Conservation (phyloP, 37 sponge, comb jelly and placozoan species). For the Aplysina aerophoba region DNA sequence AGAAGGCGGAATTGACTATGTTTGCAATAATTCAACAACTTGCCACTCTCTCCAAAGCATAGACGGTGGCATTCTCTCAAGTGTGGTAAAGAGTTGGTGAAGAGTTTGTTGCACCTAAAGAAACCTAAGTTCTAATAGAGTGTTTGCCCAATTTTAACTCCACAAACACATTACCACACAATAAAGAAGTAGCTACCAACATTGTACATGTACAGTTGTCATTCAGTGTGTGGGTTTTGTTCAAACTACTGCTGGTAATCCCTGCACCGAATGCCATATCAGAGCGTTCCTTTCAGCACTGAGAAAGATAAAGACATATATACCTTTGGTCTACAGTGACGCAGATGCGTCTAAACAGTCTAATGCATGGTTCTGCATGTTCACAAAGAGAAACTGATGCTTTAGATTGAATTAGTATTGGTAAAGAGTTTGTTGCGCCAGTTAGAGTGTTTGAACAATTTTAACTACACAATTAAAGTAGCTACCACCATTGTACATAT, state of each 20-base stretch:
- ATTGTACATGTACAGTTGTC: too few species aligned
- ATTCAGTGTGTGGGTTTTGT: slow-evolving; percentile 33
- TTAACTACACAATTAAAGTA: not conserved
- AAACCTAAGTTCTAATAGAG: too few species aligned
- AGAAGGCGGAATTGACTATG: not conserved
- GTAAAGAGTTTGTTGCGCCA: not conserved
- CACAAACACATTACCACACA: too few species aligned
- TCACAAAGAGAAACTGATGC: slow-evolving; percentile 43
- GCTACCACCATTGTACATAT: too few species aligned
- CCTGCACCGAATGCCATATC: slow-evolving; percentile 70
- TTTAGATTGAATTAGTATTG: not conserved
- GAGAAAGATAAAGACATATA: slow-evolving; percentile 56
- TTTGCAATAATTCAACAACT: not conserved
- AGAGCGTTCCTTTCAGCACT: slow-evolving; percentile 63
- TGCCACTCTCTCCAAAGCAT: not conserved
- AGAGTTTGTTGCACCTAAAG: too few species aligned
- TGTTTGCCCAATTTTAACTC: too few species aligned
- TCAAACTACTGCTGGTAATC: slow-evolving; percentile 59
- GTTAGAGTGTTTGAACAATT: slow-evolving; percentile 18
- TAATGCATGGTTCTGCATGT: slow-evolving; percentile 64
- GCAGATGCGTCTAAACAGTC: slow-evolving; percentile 58
- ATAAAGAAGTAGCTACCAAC: too few species aligned
- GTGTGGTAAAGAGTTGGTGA: too few species aligned
- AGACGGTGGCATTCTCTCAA: slow-evolving; percentile 27
- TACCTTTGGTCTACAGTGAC: slow-evolving; percentile 58